Percentiles rank a stretch among this genome's conserved stretches.
Conservation (phyloP, 2,797 vertebrate genomes). For the Megaceryle alcyon region DNA sequence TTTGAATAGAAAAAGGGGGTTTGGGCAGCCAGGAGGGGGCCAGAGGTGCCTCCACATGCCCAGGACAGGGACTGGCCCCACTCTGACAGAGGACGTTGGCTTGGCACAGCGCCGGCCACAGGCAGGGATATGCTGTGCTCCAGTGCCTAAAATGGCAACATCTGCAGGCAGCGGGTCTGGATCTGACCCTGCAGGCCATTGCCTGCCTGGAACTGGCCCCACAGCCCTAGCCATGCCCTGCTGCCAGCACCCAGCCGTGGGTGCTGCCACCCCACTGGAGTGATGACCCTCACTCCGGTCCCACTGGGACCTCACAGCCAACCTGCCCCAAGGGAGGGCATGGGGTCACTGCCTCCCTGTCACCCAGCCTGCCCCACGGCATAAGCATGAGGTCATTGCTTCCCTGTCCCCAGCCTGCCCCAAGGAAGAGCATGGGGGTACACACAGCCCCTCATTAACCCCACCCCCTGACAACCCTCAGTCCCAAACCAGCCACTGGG, state of each 20-base stretch:
- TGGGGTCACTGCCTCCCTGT: background rate
- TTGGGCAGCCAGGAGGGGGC: background rate
- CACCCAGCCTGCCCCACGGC: background rate
- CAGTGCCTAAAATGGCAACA: constrained; percentile 75
- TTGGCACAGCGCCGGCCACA: background rate
- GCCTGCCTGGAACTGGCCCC: background rate
- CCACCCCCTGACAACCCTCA: no score
- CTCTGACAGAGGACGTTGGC: background rate
- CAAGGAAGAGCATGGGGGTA: background rate
- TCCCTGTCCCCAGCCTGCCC: background rate
- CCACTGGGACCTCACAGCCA: background rate
- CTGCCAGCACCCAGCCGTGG: background rate
- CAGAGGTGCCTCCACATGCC: background rate
- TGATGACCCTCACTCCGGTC: background rate
- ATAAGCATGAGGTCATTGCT: background rate
- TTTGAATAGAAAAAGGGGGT: background rate
- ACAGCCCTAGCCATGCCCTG: background rate
- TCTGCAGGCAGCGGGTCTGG: constrained; percentile 24
- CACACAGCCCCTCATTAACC: fast-evolving
- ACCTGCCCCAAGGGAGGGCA: background rate
- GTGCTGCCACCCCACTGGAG: background rate
- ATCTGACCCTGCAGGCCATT: background rate
- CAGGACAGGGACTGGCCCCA: background rate
- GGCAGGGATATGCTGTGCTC: constrained; percentile 12
- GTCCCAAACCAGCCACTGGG: background rate